Conservation (phyloP, 2,888 invertebrate species). For the Drosophila glabriapex region DNA sequence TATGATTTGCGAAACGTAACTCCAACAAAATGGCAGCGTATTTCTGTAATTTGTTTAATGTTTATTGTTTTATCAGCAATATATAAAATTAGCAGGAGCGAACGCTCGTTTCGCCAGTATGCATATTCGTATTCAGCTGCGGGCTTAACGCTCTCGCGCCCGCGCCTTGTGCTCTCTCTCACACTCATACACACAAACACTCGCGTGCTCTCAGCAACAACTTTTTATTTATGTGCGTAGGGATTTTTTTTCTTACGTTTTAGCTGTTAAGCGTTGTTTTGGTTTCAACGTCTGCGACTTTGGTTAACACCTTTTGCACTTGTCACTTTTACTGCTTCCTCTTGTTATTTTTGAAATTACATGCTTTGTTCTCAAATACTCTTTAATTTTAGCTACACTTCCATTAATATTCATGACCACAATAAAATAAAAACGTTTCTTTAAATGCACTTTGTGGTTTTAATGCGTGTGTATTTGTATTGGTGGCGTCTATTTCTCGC, state of each 20-base stretch:
- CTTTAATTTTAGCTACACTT: conserved; percentile 52
- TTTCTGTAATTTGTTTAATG: conserved; percentile 32
- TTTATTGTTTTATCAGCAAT: conserved; percentile 32
- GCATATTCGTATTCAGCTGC: conserved; percentile 13
- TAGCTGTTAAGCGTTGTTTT: conserved; percentile 37
- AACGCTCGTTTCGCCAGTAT: not conserved
- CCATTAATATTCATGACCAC: conserved; percentile 52
- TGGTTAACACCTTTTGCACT: conserved; percentile 24
- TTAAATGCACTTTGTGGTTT: conserved; percentile 25
- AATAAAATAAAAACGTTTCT: conserved; percentile 39
- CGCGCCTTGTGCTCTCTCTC: conserved; percentile 40
- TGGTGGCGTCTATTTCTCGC: conserved; percentile 37
- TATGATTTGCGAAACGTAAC: conserved; percentile 34
- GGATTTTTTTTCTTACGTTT: conserved; percentile 66
- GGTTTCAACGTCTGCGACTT: conserved; percentile 19
- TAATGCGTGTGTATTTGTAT: conserved; percentile 23
- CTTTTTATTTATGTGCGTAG: conserved; percentile 36
- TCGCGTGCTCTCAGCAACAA: conserved; percentile 21
- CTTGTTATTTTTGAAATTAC: conserved; percentile 39
- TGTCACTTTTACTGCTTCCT: conserved; percentile 54
- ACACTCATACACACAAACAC: conserved; percentile 4
- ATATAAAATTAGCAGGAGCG: conserved; percentile 30
- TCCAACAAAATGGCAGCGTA: conserved; percentile 20
- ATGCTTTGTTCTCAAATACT: conserved; percentile 36
- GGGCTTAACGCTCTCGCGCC: conserved; percentile 55